phyloP scores from a whole-genome alignment of 2,113 vertebrate species.

The Clinocottus analis region DNA sequence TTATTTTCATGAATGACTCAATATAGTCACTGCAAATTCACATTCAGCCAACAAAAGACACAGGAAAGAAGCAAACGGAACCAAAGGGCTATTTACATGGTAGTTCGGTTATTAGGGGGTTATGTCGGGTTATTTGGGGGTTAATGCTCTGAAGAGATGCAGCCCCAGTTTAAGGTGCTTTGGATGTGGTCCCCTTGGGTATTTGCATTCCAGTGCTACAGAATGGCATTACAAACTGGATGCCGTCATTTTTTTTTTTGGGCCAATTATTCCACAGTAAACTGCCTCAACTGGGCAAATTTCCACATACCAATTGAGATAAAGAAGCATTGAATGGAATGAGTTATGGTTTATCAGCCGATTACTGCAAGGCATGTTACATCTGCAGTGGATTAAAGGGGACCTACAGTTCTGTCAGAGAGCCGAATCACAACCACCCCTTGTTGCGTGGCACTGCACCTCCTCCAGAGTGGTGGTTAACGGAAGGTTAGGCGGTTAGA shows the following conservation, averaged over 20 bases:
- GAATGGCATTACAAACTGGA: not conserved
- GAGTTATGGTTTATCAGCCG: slow-evolving; percentile 6
- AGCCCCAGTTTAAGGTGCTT: slow-evolving; percentile 75
- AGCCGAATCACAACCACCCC: slow-evolving; percentile 58
- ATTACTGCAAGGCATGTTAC: not conserved
- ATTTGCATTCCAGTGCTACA: slow-evolving; percentile 5
- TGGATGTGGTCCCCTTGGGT: slow-evolving; percentile 51
- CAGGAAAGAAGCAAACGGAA: slow-evolving; percentile 73
- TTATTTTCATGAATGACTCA: slow-evolving; percentile 51
- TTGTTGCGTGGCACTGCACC: slow-evolving; percentile 84
- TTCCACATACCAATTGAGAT: slow-evolving; percentile 9
- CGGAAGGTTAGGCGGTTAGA: slow-evolving; percentile 84
- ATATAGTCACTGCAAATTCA: slow-evolving; percentile 63
- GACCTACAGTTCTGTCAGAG: slow-evolving; percentile 27
- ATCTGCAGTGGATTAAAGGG: slow-evolving; percentile 2
- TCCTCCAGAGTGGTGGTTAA: slow-evolving; percentile 86
- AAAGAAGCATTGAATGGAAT: not conserved
- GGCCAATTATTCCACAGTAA: slow-evolving; percentile 32
- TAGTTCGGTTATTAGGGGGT: slow-evolving; percentile 86
- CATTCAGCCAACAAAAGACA: slow-evolving; percentile 81
- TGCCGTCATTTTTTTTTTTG: no score
- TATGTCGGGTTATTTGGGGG: slow-evolving; percentile 87
- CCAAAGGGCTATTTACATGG: slow-evolving; percentile 69
- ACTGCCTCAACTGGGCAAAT: not conserved
- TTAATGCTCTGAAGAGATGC: slow-evolving; percentile 85